Evolutionary conservation across 2,113 vertebrate species (phyloP), one percentile per base, ranked within the genome.

Genomic region (Murina feae): DNA sequence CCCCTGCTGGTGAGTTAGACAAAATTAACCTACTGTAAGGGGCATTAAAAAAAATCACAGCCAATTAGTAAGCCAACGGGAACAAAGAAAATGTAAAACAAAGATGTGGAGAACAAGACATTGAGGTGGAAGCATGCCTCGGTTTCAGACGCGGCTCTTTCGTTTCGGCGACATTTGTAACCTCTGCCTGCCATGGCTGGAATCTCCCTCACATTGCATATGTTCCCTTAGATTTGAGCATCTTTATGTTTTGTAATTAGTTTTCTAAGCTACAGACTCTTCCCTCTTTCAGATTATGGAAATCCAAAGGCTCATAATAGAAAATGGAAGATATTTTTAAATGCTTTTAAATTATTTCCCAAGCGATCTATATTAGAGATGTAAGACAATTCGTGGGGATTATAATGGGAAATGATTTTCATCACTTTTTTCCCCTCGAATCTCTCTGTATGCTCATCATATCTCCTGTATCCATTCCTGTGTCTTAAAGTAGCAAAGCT

Each of bases 271-370:
- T 97, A 97, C 91, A 98, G 92, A 98, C 96, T 97, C 98, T 97
- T 97, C 96, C 97, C 97, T 98, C 96, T 97, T 97, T 98, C 97
- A 98, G 98, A 98, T 96, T 96, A 93, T 98, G 96, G 98, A 99
- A 98, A 98, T 98, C 97, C 97, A 97, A 98, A 98, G 96, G 93
- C 98, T 98, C 98, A 97, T 98, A 98, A 98, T 94, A 98, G 98
- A 98, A 98, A 98, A 98, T 98, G 96, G 98, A 97, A 98, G 97
- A 98, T 98, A 98, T 98, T 98, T 98, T 95, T 98, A 98, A 98
- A 98, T 96, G 98, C 96, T 98, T 98, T 98, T 97, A 98, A 98
- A 98, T 98, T 98, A 98, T 98, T 98, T 99, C 98, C 98, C 98
- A 96, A 97, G 98, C 91, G 98, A 98, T 98, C 98, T 98, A 98